Percentiles rank a stretch among this genome's conserved stretches.
These are phyloP conservation scores for Elaphurus davidianus DNA, from an alignment of 2,113 vertebrate genomes.

Conservation along the genomic window DNA sequence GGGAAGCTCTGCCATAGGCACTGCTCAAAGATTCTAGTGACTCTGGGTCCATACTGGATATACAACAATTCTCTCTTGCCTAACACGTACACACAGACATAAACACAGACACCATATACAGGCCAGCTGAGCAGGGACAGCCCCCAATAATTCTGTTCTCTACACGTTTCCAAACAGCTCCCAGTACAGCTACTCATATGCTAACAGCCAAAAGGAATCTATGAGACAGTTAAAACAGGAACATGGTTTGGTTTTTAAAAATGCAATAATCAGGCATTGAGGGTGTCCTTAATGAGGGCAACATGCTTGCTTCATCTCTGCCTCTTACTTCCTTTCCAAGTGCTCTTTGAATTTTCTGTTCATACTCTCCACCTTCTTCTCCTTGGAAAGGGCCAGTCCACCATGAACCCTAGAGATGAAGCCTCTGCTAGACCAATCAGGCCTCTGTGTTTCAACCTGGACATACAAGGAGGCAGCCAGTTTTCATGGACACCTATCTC, in stretches of 20 bases:
- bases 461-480: background rate
- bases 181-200: background rate
- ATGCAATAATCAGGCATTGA: background rate
- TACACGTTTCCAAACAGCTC: slow-evolving; percentile 52
- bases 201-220: background rate
- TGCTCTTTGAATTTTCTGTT: background rate
- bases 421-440: background rate
- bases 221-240: background rate
- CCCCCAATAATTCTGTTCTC: slow-evolving; percentile 50
- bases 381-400: background rate
- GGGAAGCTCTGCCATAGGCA: background rate
- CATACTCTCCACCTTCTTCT: background rate
- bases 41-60: background rate
- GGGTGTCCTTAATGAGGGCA: background rate
- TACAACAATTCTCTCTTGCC: background rate
- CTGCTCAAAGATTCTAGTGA: background rate
- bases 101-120: background rate
- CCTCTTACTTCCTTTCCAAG: background rate
- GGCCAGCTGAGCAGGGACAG: background rate
- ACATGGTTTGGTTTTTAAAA: background rate
- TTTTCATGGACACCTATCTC: accelerated
- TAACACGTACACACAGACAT: background rate
- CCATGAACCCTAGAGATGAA: background rate
- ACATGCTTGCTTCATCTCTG: background rate
- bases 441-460: background rate